Base-by-base conservation (phyloP, 2,797 vertebrate genomes). In the Crocodylus rhombifer region DNA sequence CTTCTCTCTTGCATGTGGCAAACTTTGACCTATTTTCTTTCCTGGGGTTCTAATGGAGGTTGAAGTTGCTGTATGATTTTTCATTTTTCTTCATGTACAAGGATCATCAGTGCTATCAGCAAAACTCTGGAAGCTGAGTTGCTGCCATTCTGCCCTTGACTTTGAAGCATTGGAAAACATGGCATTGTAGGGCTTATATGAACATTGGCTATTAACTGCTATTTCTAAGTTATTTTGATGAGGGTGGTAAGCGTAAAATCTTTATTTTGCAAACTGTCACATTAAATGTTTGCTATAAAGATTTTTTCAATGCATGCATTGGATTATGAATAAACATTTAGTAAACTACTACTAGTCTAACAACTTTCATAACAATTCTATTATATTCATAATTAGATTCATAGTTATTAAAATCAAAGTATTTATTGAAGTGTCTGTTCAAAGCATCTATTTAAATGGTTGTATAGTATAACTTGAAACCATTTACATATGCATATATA, bases 1-100 rank as follows among this genome's bases (percentile, higher is more conserved):
- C 9, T 42, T 42, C 42, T 10, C 15, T 42, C 73, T 88, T 95
- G 64, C 3, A 6, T 61, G 75, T 89, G 33, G 61, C 89, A 92
- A 86, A 61, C n/a, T 60, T 77, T 33, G 16, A 30, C 2, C 64
- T 3, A 42, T 57, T 65, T 88, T 76, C 17, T 81, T 83, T 17
- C 7, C 62, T 36, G 62, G 4, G 1, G 75, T 93, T 89, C 82
- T 36, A 75, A 63, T 28, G 57, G 10, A 84, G 86, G 7, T 26
- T 82, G 57, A 89, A 78, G 16, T 56, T 86, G 14, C 26, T 26
- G n/a, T 6, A 74, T 67, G 6, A 10, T 6, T 86, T 91, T 78
- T 85, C 9, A 64, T 42, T 42, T 42, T 42, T 42, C 42, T 42
- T 42, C 42, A 42, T 42, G 42, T 42, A 42, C 42, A 42, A 42